A percentile compares a stretch with the other conserved stretches of the same genome.
Evolutionary conservation across 2,113 vertebrate genomes (phyloP).

Genomic region (Athene noctua): DNA sequence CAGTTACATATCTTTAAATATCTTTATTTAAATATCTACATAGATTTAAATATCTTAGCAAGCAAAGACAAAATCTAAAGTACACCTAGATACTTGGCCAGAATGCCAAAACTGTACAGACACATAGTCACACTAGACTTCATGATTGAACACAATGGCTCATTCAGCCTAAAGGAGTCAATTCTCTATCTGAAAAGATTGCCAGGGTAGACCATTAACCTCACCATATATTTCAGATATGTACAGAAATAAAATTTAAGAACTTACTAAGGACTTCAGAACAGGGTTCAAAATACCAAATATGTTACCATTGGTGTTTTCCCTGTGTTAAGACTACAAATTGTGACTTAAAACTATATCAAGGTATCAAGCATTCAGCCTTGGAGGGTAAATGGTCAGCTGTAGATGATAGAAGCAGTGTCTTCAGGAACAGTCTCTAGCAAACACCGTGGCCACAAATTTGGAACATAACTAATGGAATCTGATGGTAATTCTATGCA

Average conservation of each 20-base stretch:
- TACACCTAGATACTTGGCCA: neutral
- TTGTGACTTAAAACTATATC: neutral
- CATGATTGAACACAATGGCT: neutral
- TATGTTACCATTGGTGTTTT: neutral
- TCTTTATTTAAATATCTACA: too few species aligned
- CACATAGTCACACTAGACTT: neutral
- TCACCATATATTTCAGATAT: neutral
- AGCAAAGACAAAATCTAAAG: neutral
- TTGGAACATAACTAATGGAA: neutral
- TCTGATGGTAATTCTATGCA: neutral
- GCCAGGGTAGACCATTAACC: neutral
- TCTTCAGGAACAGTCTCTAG: neutral
- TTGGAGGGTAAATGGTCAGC: neutral
- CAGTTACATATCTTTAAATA: neutral
- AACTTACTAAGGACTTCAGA: neutral
- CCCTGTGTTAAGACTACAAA: neutral
- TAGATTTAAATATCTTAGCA: neutral
- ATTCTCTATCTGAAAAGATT: neutral
- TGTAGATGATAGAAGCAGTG: neutral
- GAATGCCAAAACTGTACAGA: neutral
- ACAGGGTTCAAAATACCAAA: neutral
- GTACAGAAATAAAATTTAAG: neutral
- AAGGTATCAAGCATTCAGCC: neutral
- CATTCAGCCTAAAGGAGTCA: neutral
- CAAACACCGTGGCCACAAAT: neutral